These are phyloP conservation scores for Plusia festucae DNA, from an alignment of 2,888 invertebrate species.

Conservation along the genomic window DNA sequence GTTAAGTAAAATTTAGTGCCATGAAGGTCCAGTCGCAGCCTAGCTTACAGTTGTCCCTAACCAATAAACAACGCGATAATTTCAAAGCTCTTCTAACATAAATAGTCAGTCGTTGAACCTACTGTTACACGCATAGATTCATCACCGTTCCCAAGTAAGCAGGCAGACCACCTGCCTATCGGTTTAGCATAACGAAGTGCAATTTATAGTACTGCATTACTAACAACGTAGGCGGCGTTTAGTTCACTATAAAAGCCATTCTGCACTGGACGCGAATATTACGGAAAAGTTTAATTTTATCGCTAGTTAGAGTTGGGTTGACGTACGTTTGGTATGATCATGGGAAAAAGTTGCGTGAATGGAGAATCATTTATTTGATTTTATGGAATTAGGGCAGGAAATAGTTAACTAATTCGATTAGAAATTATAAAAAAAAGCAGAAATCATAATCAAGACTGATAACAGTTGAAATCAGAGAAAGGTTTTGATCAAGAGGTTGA, in stretches of 20 bases:
- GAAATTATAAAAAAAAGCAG: too few species aligned
- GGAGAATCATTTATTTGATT: conserved; percentile 28
- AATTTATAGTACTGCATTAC: conserved; percentile 77
- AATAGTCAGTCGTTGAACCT: conserved; percentile 19
- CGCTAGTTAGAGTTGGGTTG: conserved; percentile 38
- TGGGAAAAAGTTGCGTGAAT: conserved; percentile 19
- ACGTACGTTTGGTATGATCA: conserved; percentile 48
- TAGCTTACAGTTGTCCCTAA: conserved; percentile 2
- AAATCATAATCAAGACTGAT: too few species aligned
- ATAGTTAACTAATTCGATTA: background rate
- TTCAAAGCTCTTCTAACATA: conserved; percentile 16
- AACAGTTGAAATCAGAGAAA: too few species aligned
- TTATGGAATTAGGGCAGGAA: conserved; percentile 21
- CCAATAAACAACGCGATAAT: conserved; percentile 2
- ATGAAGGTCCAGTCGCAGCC: conserved; percentile 4
- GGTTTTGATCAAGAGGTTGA: too few species aligned
- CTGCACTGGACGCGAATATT: conserved; percentile 30
- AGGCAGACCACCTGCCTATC: conserved; percentile 78
- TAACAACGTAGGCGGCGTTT: conserved; percentile 61
- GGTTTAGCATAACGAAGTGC: conserved; percentile 82
- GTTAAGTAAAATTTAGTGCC: conserved; percentile 4
- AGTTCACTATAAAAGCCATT: conserved; percentile 51
- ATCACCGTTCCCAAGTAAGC: conserved; percentile 61
- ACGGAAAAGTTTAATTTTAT: conserved; percentile 48
- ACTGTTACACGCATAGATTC: conserved; percentile 48